phyloP scores from a whole-genome alignment of 2,797 vertebrate species.

The Siniperca obscura region DNA sequence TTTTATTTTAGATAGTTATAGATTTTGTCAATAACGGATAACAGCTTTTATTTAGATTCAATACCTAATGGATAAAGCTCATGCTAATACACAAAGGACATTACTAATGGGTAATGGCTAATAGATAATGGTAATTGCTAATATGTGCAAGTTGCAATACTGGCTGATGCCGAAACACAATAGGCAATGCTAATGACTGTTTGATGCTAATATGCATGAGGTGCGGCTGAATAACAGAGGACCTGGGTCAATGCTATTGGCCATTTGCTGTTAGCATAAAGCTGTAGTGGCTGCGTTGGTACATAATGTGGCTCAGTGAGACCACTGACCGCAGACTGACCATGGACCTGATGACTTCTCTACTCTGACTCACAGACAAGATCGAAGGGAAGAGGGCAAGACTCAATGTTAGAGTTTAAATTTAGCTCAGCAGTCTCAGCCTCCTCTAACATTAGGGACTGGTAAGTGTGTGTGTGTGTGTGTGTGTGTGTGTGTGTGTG shows the following conservation, averaged over 20 bases:
- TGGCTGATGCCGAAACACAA: background rate
- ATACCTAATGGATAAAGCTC: constrained; percentile 21
- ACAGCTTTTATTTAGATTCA: constrained; percentile 30
- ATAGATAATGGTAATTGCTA: constrained; percentile 32
- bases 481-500: constrained; percentile 17
- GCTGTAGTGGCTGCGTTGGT: background rate
- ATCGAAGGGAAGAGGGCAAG: background rate
- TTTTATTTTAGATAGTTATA: constrained; percentile 10
- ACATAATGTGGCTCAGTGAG: constrained; percentile 20
- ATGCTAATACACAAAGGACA: constrained; percentile 35
- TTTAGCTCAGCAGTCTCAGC: background rate
- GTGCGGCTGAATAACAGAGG: constrained; percentile 1
- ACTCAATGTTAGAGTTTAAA: constrained; percentile 2
- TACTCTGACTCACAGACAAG: background rate
- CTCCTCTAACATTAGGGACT: background rate
- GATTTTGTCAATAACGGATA: constrained; percentile 29
- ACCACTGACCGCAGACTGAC: constrained; percentile 32
- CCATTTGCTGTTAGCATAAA: constrained; percentile 22
- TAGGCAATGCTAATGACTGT: background rate
- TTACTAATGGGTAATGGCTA: constrained; percentile 25
- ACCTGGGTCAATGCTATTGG: background rate
- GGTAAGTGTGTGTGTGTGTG: constrained; percentile 14
- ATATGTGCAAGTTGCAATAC: constrained; percentile 24
- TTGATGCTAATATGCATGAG: constrained; percentile 3
- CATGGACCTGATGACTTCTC: constrained; percentile 15